Conservation (phyloP, 53 echinoderm and acorn worm species). For the Glandiceps talaboti region DNA sequence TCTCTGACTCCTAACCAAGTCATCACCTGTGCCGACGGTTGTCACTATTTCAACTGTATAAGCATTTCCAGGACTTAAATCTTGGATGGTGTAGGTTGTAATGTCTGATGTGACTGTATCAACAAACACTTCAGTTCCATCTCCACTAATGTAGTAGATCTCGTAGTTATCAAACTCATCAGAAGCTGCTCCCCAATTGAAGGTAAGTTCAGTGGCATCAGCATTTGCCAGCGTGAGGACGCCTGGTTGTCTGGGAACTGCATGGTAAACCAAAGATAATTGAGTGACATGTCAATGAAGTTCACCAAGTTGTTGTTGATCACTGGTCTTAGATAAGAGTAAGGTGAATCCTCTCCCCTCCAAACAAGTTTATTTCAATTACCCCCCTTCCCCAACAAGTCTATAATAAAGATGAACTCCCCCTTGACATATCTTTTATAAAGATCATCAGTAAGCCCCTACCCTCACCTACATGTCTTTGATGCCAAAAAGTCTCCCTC, state of each 20-base stretch:
- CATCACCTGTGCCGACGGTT: conserved; percentile 23
- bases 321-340: too few relatives aligned
- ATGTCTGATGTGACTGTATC: conserved; percentile 11
- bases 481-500: too few relatives aligned
- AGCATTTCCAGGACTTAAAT: conserved; percentile 21
- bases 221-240: conserved; percentile 8
- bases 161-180: conserved; percentile 41
- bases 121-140: conserved; percentile 8
- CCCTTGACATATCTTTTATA: too few relatives aligned
- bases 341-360: too few relatives aligned
- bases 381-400: too few relatives aligned
- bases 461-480: too few relatives aligned
- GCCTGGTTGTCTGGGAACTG: conserved; percentile 42
- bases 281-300: too few relatives aligned
- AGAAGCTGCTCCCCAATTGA: conserved; percentile 34
- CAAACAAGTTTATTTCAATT: too few relatives aligned
- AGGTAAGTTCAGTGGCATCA: conserved; percentile 35
- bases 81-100: conserved; percentile 23
- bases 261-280: background rate
- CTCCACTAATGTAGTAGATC: conserved; percentile 24
- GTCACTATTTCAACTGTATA: conserved; percentile 39
- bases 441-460: too few relatives aligned
- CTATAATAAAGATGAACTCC: too few relatives aligned
- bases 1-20: conserved; percentile 19
- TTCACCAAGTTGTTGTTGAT: too few relatives aligned